These are phyloP conservation scores for Paracyclopina nana DNA, from an alignment of 1,140 invertebrate species.

Conservation along the genomic window DNA sequence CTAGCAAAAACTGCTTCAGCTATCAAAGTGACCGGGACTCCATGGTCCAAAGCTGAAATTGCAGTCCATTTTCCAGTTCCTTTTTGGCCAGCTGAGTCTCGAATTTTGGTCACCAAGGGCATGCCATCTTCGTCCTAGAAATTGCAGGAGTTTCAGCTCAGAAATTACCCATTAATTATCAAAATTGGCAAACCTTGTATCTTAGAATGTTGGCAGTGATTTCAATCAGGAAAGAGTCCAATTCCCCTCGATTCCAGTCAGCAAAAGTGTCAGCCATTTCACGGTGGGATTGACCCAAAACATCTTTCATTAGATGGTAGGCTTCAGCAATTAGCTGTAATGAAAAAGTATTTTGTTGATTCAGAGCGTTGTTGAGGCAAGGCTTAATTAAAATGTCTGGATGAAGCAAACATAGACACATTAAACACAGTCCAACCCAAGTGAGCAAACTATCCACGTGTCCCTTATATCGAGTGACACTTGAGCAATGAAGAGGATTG, in stretches of 20 bases:
- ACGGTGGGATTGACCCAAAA: conserved; percentile 45
- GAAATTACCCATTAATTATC: too few species aligned
- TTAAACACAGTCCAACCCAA: too few species aligned
- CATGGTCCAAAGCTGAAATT: conserved; percentile 84
- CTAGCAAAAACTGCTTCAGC: conserved; percentile 93
- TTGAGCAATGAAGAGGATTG: too few species aligned
- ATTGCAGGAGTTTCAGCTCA: too few species aligned
- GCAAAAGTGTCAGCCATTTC: conserved; percentile 80
- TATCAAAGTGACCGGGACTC: conserved; percentile 90
- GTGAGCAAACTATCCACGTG: too few species aligned
- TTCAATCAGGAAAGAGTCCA: conserved; percentile 96
- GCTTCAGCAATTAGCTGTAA: conserved; percentile 93
- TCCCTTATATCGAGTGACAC: too few species aligned
- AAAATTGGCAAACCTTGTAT: too few species aligned
- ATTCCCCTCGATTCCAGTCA: conserved; percentile 86
- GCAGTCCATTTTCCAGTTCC: conserved; percentile 99
- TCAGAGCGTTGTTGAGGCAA: too few species aligned
- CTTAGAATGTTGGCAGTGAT: conserved; percentile 92
- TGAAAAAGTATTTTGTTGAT: too few species aligned
- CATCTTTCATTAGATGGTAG: conserved; percentile 78
- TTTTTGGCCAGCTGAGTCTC: conserved; percentile 92
- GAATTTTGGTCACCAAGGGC: conserved; percentile 71
- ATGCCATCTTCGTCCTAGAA: conserved; percentile 23
- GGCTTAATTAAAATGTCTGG: too few species aligned
- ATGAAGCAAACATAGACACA: too few species aligned